Evolutionary conservation across 37 sponge, comb jelly and placozoan species (phyloP), one percentile per base, ranked within the genome.

Genomic region (Tethya wilhelma): DNA sequence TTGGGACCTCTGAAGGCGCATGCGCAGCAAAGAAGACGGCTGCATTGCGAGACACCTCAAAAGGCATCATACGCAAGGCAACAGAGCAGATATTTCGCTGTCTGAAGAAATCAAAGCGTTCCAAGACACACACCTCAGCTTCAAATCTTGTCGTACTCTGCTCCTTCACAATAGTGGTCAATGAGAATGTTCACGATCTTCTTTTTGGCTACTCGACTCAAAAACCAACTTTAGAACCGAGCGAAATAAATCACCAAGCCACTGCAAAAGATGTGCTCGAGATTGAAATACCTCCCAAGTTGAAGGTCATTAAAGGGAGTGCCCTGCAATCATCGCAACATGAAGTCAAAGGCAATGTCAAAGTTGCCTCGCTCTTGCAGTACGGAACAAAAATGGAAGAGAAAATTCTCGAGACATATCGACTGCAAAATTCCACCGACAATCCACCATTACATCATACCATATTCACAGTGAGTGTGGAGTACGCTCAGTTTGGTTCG

Each of bases 401-500:
- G 44, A 70, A 71, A 38, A 38, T 90, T n/a, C 26, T 69, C 7
- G 64, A 71, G 29, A 26, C 62, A 12, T 58, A 75, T 25, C 4
- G 4, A 26, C 11, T 6, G 55, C 5, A 49, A 2, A 19, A 14
- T 4, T 12, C 26, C 19, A 2, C 28, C 25, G 57, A 22, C 20
- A 22, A 70, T 26, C 31, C 41, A n/a, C 17, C 44, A 1, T 5
- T 25, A 39, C 74, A 72, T 33, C 91, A 93, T 46, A 77, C 79
- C 2, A 44, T 81, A 29, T 86, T 89, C 59, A 85, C 73, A 11
- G 64, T 89, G 14, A 81, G 83, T 22, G 94, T 93, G 14, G 90
- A 93, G 46, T 88, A 89, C 55, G 73, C 90, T 29, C 73, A 93
- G 39, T 77, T 89, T 59, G 89, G 89, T 3, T 45, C 69, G 57